Base-by-base conservation (phyloP, 2,113 vertebrate genomes). In the Dasyprocta punctata region DNA sequence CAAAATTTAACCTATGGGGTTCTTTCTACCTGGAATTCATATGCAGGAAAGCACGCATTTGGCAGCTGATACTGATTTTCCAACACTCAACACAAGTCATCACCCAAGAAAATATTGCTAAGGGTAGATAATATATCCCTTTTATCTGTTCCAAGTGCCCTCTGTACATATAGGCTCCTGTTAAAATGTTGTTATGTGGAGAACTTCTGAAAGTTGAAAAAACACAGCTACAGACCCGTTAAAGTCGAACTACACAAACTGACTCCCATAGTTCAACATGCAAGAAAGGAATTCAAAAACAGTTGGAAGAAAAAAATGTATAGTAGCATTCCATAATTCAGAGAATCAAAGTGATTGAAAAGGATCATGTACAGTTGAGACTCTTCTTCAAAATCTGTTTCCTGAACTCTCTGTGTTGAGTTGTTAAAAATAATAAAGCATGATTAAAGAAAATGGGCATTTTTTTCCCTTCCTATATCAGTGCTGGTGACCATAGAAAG, bases 341-440 rank as follows among this genome's bases (percentile, higher is more conserved):
- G 44, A 87, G n/a, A 95, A 96, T 58, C 47, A 54, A 67, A 73
- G 82, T 52, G 12, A 30, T 95, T 58, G 44, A 91, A 78, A 90
- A 82, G 30, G 9, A 92, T 56, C 52, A 17, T 1, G 12, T 73
- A 89, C 33, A 78, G 49, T 60, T 28, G 19, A 90, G 56, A 86
- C 7, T 12, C 58, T 90, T 61, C 22, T 80, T 89, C 41, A 36
- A 24, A 49, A 44, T 71, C 52, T 95, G 41, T 47, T 94, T 87
- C 63, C 28, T 54, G 56, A 90, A 78, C 28, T 60, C 36, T 93
- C 67, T 26, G 19, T 47, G 81, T 92, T 75, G 8, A 61, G 22
- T 52, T 80, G 36, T 69, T 60, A 90, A 91, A 91, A 75, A 89
- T 67, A 95, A 90, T 86, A 60, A 95, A 71, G 22, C 52, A 30